Percentiles rank a stretch among this genome's conserved stretches.
Conservation (phyloP, 2,888 invertebrate species). For the Syritta pipiens region DNA sequence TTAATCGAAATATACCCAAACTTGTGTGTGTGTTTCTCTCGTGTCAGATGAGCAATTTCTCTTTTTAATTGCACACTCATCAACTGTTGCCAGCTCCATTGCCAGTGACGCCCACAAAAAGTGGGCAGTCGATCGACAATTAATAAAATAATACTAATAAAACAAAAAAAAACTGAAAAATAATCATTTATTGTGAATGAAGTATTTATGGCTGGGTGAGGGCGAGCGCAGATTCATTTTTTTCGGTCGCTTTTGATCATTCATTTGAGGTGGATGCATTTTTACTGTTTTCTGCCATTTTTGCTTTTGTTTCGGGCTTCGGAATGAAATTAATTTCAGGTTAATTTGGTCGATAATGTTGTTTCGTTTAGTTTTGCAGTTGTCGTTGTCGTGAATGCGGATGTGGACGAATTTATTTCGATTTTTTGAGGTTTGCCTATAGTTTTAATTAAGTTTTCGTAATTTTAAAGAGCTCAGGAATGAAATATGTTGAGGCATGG, state of each 20-base stretch:
- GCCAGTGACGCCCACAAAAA: background rate
- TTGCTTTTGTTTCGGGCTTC: background rate
- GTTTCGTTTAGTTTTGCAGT: slow-evolving; percentile 28
- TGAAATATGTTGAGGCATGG: too few relatives aligned
- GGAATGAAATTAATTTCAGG: slow-evolving; percentile 48
- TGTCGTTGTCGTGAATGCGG: too few relatives aligned
- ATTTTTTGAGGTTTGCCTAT: slow-evolving; percentile 19
- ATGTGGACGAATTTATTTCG: slow-evolving; percentile 20
- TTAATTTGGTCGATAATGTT: slow-evolving; percentile 61
- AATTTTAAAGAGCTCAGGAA: too few relatives aligned
- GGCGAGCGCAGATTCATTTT: slow-evolving; percentile 34
- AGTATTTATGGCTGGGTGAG: slow-evolving; percentile 49
- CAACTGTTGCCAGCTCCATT: slow-evolving; percentile 30
- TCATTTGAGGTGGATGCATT: slow-evolving; percentile 45
- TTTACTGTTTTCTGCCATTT: background rate
- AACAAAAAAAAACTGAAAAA: slow-evolving; percentile 3
- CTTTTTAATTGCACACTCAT: slow-evolving; percentile 67
- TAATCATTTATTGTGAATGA: slow-evolving; percentile 54
- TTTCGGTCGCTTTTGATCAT: slow-evolving; percentile 37
- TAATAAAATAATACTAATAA: background rate
- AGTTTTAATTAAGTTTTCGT: slow-evolving; percentile 3
- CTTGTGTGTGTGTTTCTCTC: slow-evolving; percentile 1
- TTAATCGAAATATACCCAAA: slow-evolving; percentile 30
- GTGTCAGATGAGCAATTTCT: slow-evolving; percentile 50
- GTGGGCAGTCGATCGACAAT: background rate